Evolutionary conservation across 2,888 invertebrate genomes (phyloP).

Genomic region (Anagyrus pseudococci): DNA sequence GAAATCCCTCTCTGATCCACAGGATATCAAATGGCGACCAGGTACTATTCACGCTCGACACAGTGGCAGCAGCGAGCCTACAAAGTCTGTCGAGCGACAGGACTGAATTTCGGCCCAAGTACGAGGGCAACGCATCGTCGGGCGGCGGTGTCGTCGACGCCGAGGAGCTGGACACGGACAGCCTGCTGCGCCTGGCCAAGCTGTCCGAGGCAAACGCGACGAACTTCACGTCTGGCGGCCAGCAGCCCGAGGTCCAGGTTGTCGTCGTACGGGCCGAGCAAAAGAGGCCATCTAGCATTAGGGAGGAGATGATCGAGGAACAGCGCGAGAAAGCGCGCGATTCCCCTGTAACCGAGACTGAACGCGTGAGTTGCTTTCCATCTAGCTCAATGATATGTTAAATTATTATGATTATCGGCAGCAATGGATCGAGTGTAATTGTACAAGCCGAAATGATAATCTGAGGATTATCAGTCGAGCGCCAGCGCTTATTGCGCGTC

Average conservation of each 20-base stretch:
- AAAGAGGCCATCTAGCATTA: constrained; percentile 42
- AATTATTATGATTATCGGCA: neutral
- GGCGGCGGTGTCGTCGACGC: constrained; percentile 18
- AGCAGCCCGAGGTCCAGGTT: constrained; percentile 42
- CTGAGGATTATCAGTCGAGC: too few relatives aligned
- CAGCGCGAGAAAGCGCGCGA: neutral
- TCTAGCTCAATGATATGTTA: neutral
- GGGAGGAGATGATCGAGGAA: neutral
- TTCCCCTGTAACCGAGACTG: neutral
- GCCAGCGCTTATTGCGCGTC: neutral
- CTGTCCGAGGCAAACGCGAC: constrained; percentile 20
- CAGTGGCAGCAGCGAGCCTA: constrained; percentile 69
- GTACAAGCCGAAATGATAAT: neutral
- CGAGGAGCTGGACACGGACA: neutral
- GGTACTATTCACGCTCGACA: constrained; percentile 67
- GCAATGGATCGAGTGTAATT: neutral
- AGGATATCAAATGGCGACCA: constrained; percentile 70
- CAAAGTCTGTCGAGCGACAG: constrained; percentile 65
- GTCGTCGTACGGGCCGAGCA: constrained; percentile 54
- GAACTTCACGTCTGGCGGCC: neutral
- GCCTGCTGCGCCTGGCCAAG: constrained; percentile 4
- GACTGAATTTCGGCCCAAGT: constrained; percentile 58
- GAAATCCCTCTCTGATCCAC: constrained; percentile 36
- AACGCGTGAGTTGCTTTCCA: neutral
- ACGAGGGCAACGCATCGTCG: constrained; percentile 11